Base-by-base conservation (phyloP, 53 echinoderm and acorn worm genomes). In the Holothuria leucospilota region DNA sequence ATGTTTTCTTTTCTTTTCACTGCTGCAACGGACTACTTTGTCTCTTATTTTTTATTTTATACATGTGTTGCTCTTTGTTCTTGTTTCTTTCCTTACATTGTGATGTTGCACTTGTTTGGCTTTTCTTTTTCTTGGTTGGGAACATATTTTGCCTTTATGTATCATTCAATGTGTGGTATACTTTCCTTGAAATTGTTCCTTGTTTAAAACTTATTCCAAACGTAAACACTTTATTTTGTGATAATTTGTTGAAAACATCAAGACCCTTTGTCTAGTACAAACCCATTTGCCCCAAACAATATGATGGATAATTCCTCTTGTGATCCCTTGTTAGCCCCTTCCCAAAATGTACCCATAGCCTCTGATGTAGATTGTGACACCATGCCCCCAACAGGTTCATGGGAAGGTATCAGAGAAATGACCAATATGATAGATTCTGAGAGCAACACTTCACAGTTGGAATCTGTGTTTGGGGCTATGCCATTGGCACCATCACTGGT, bases 381-480 rank as follows among this genome's bases (percentile, higher is more conserved):
- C 15, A 62, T 59, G 29, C 60, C 29, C 62, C 77, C 85, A 24
- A 30, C 69, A 25, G 51, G 40, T 30, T 61, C 24, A 77, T 82
- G 65, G 29, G 86, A 86, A 51, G 71, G 81, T 40, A 86, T 81
- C 24, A 66, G 65, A 16, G 80, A 75, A 8, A 58, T 80, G 41
- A 34, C 30, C 56, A 90, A 71, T 69, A 81, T 90, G 38, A 62
- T 90, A 59, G 90, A 90, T 63, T 63, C 84, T 65, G 90, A 90
- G 81, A 86, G 81, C 86, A 90, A 81, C 62, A 27, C 81, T 29
- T 59, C 82, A 0, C 81, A 90, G 71, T 86, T 90, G 6, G 90
- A 90, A 86, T 90, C 90, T 6, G 81, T 90, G 59, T 90, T 90
- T 71, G 90, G 90, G 59, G 77, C 56, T 29, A 52, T 84, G 39